These are phyloP conservation scores for Linurgus olivaceus DNA, from an alignment of 2,797 vertebrate genomes.

Conservation along the genomic window DNA sequence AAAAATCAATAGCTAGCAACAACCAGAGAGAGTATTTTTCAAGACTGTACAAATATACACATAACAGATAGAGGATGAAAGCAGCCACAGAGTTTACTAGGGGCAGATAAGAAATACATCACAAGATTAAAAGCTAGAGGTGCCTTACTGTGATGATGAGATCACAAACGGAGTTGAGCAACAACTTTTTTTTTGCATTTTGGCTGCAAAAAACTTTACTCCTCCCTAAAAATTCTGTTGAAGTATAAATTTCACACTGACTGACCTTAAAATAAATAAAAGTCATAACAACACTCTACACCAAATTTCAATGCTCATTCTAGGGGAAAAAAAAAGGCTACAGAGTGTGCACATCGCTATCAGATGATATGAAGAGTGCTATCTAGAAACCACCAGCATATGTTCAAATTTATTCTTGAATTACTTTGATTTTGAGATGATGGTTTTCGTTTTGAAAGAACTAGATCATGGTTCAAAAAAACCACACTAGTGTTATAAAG, in stretches of 20 bases:
- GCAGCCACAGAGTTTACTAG: not conserved
- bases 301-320: not conserved
- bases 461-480: not conserved
- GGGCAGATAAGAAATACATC: not conserved
- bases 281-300: not conserved
- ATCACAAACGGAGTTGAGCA: not conserved
- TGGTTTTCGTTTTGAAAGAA: not conserved
- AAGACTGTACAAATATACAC: not conserved
- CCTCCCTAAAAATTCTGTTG: not conserved
- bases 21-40: not conserved
- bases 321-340: not conserved
- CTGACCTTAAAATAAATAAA: not conserved
- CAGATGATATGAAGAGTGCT: not conserved
- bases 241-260: not conserved
- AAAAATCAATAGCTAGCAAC: not conserved
- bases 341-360: not conserved
- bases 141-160: not conserved
- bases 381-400: not conserved
- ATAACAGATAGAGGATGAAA: not conserved
- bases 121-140: not conserved
- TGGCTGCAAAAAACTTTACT: not conserved
- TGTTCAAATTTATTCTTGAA: not conserved
- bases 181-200: too few species aligned
- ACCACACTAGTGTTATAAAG: not conserved
- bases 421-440: not conserved